These are phyloP conservation scores for Daphoenositta chrysoptera DNA, from an alignment of 2,113 vertebrate genomes.

Conservation along the genomic window DNA sequence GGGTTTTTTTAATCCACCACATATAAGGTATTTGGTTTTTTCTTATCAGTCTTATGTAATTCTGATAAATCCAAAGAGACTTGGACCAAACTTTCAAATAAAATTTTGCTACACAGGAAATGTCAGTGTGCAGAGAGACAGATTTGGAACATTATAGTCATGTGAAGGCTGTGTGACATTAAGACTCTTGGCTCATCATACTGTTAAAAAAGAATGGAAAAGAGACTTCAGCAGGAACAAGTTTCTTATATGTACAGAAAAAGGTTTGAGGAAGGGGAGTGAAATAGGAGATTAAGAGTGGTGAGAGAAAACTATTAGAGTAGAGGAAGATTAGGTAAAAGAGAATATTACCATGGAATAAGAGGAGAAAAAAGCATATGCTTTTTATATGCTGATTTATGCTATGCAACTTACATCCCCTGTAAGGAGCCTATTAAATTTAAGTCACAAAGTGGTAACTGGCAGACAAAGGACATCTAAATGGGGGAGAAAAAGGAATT, in stretches of 20 bases:
- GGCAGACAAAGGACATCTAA: neutral
- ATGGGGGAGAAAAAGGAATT: accelerated
- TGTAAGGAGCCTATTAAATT: neutral
- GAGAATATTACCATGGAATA: neutral
- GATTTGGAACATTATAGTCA: neutral
- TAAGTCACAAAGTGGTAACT: neutral
- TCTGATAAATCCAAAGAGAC: neutral
- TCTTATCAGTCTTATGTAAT: neutral
- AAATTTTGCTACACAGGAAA: neutral
- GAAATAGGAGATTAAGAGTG: neutral
- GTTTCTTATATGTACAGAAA: neutral
- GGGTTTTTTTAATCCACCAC: neutral
- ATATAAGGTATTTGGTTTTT: neutral
- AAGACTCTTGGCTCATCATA: neutral
- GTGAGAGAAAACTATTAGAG: neutral
- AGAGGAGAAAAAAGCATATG: neutral
- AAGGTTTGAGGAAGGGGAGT: neutral
- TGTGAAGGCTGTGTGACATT: neutral
- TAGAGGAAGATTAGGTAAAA: neutral
- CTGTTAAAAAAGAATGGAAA: neutral
- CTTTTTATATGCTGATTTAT: neutral
- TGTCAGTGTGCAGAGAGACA: neutral
- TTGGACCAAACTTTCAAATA: neutral
- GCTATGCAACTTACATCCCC: neutral
- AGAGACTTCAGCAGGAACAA: neutral